phyloP scores from a whole-genome alignment of 2,888 invertebrate genomes.

The Stegophylla sp. region DNA sequence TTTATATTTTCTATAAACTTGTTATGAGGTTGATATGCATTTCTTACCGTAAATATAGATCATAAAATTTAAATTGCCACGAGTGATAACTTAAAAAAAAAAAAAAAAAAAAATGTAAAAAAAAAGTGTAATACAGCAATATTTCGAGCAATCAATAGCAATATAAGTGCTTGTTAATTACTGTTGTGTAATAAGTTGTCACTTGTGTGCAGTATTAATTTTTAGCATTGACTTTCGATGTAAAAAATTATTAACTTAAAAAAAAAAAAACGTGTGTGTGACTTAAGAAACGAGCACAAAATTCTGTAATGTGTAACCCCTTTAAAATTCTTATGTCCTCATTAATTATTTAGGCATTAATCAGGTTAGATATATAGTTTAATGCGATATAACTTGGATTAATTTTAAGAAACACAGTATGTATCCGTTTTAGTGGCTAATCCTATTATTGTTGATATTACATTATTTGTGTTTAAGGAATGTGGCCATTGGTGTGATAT shows the following conservation, averaged over 20 bases:
- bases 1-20: background rate
- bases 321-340: conserved; percentile 11
- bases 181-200: background rate
- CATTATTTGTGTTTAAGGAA: conserved; percentile 27
- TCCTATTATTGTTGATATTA: conserved; percentile 34
- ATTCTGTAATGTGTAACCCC: background rate
- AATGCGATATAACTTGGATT: conserved; percentile 18
- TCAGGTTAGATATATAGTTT: background rate
- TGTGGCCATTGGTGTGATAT: conserved; percentile 51
- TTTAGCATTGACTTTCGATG: conserved; percentile 9
- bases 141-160: background rate
- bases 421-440: conserved; percentile 43
- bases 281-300: conserved; percentile 23
- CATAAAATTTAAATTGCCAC: conserved; percentile 29
- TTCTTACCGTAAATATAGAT: conserved; percentile 27
- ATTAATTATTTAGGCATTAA: conserved; percentile 15
- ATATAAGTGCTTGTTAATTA: background rate
- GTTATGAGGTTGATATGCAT: conserved; percentile 43
- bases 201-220: conserved; percentile 14
- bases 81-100: conserved; percentile 23
- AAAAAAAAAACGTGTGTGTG: background rate
- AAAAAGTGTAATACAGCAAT: conserved; percentile 32
- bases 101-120: too few relatives aligned
- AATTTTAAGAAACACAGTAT: conserved; percentile 47
- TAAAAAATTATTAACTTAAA: background rate